A percentile compares a stretch with the other conserved stretches of the same genome.
phyloP scores from a whole-genome alignment of 2,113 vertebrate genomes.

The Formicarius rufipectus region DNA sequence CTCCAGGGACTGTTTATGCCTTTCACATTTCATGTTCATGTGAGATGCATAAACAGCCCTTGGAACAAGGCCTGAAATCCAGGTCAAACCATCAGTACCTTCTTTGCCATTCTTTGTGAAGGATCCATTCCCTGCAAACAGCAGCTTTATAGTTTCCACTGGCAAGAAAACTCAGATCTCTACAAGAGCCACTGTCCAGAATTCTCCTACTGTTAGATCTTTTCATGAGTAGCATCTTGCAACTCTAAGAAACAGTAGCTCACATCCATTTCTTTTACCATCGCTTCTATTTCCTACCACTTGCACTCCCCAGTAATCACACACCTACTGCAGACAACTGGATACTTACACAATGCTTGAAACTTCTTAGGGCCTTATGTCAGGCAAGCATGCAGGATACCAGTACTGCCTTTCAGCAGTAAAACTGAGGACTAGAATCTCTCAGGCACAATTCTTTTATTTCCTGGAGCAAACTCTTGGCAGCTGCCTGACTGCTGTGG shows the following conservation, averaged over 20 bases:
- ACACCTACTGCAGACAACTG: not conserved
- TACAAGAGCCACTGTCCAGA: not conserved
- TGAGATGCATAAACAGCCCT: not conserved
- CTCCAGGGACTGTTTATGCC: constrained; percentile 35
- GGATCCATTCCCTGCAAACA: not conserved
- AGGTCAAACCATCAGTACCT: not conserved
- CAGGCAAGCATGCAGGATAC: not conserved
- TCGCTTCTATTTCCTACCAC: not conserved
- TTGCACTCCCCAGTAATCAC: not conserved
- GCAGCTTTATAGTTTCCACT: not conserved
- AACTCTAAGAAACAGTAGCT: not conserved
- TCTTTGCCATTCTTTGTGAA: not conserved
- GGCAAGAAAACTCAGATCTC: not conserved
- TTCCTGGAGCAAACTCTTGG: not conserved
- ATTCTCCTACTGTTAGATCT: not conserved
- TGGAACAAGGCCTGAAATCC: not conserved
- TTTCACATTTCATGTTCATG: not conserved
- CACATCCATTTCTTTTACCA: not conserved
- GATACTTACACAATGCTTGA: not conserved
- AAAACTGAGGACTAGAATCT: not conserved
- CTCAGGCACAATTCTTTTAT: not conserved
- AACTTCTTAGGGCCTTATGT: not conserved
- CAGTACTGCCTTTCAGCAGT: not conserved
- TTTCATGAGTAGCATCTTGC: not conserved
- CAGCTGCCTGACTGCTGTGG: not conserved